These are phyloP conservation scores for Phylloscopus trochiloides DNA, from an alignment of 2,113 vertebrate genomes.

Conservation along the genomic window DNA sequence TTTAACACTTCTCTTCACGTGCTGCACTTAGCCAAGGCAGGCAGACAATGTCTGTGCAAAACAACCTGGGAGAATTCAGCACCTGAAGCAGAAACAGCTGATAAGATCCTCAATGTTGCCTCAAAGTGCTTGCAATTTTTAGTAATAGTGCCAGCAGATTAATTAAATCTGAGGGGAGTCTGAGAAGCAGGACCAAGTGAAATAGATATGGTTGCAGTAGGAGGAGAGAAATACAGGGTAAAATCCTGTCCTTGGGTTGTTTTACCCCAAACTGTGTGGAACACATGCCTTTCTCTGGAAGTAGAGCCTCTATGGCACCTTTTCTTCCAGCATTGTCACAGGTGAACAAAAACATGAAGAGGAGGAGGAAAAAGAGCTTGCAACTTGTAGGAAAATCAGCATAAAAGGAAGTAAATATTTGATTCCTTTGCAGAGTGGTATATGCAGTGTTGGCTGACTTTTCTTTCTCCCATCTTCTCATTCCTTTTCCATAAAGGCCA, in stretches of 20 bases:
- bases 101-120: not conserved
- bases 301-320: not conserved
- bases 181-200: not conserved
- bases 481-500: rapidly evolving
- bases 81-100: not conserved
- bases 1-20: not conserved
- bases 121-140: not conserved
- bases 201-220: not conserved
- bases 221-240: not conserved
- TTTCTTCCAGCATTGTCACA: not conserved
- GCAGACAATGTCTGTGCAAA: not conserved
- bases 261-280: not conserved
- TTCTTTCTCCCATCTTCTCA: not conserved
- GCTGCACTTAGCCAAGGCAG: not conserved
- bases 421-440: not conserved
- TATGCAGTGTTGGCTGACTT: not conserved
- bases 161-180: not conserved
- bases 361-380: not conserved
- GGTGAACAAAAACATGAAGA: not conserved
- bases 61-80: not conserved
- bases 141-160: not conserved
- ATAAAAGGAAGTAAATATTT: not conserved
- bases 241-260: not conserved
- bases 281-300: not conserved
- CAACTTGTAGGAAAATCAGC: not conserved